Base-by-base conservation (phyloP, 2,888 invertebrate genomes). In the Drosophila testacea region DNA sequence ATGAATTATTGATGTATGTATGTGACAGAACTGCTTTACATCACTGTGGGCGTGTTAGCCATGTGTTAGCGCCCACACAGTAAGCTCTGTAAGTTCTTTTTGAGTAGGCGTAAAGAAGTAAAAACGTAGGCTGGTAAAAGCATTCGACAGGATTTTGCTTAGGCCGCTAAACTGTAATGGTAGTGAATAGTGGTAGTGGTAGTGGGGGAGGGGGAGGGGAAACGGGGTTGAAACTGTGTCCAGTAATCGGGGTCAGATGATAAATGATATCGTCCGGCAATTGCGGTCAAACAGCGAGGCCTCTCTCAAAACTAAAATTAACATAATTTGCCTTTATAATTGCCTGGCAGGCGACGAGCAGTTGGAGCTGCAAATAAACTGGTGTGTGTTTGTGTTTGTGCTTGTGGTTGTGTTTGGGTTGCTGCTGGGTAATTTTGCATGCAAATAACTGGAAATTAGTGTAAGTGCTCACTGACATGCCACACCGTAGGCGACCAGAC, bases 361-460 rank as follows among this genome's bases (percentile, higher is more conserved):
- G 28, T 32, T 44, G 16, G 22, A 36, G 22, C 22, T 7, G 44
- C 27, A 28, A 56, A 56, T 41, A 57, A 70, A 44, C 54, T 59
- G 41, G 13, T 56, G 47, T 56, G 34, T 28, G 22, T 16, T 32
- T 38, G 50, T 60, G 46, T 44, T 50, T 44, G 60, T 63, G 56
- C 67, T 42, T 56, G 56, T 59, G 46, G 32, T 67, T 56, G 66
- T 69, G 68, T 55, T 48, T 38, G 30, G 47, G 39, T 69, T 74
- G 67, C 73, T 61, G 69, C 74, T 83, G 66, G 77, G 66, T 75
- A 79, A 86, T 86, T 84, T 86, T 77, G 82, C 79, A 85, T 85
- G 84, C 86, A 85, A 86, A 86, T 85, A 86, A 83, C 82, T 83
- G 75, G 71, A 84, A 84, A 85, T 85, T 85, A 85, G 82, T 86